Base-by-base conservation (phyloP, 2,113 vertebrate species). In the Crocuta crocuta region DNA sequence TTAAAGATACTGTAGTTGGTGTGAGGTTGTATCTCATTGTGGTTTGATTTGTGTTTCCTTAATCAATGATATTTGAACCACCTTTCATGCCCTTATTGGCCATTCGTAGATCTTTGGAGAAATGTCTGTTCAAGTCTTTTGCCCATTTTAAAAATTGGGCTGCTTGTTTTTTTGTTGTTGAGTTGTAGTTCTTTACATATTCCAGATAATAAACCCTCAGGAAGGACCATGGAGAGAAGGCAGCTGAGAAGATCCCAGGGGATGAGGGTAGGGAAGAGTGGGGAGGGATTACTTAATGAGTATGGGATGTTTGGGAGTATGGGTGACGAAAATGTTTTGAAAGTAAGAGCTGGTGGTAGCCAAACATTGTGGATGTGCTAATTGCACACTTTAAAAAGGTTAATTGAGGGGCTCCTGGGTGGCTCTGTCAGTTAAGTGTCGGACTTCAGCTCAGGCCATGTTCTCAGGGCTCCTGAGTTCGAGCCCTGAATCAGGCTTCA, bases 361-460 rank as follows among this genome's bases (percentile, higher is more conserved):
- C 13, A 55, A 66, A 5, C n/a, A 13, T 24, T 16, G 66, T 23
- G 15, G 66, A 70, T 10, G 8, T 5, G 35, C 35, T 55, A 78
- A 83, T 76, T 6, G 0, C 23, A 13, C 5, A 53, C 23, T 33
- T 63, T 17, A 26, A 65, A 61, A 45, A 70, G 55, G 24, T 48
- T 68, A 76, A 70, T 70, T 65, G 31, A 61, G 58, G 58, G 58
- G 21, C 58, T 8, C 0, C 58, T 61, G 58, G 58, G 21, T 61
- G 0, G 58, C 2, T 61, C 58, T 23, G 21, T 61, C 7, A 2
- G 58, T 10, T 21, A 61, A 61, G 21, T 9, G 0, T 61, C 0
- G 0, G 21, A 23, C 58, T 61, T 61, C 21, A 9, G 21, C 58
- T 61, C 58, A 23, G 58, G 58, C 23, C 8, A 24, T 21, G 58